Evolutionary conservation across 1,140 invertebrate genomes (phyloP).

Genomic region (Mizuhopecten yessoensis): DNA sequence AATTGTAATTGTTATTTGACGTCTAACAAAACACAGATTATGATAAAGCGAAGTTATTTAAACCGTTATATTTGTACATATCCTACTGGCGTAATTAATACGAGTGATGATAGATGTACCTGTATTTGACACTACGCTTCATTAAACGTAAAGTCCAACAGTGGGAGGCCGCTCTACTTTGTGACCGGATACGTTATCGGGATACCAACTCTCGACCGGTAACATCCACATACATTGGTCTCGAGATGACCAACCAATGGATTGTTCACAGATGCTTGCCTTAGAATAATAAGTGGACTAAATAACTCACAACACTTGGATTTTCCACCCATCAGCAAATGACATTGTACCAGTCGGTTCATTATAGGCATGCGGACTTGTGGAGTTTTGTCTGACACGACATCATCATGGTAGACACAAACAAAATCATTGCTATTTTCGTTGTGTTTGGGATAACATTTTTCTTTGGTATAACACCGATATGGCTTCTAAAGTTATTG

Average conservation of each 20-base stretch:
- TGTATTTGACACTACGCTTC: not conserved
- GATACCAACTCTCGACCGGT: not conserved
- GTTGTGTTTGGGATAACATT: conserved; percentile 62
- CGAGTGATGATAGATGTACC: too few species aligned
- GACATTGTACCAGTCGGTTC: not conserved
- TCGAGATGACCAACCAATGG: not conserved
- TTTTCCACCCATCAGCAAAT: not conserved
- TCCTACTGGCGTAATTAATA: too few species aligned
- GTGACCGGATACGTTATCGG: not conserved
- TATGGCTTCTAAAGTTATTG: conserved; percentile 54
- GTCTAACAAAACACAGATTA: too few species aligned
- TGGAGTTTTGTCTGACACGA: not conserved
- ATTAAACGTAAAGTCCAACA: not conserved
- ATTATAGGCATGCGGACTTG: not conserved
- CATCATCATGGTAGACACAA: conserved; percentile 12
- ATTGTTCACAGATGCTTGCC: not conserved
- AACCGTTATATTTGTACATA: too few species aligned
- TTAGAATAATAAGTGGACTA: not conserved
- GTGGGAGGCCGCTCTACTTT: not conserved
- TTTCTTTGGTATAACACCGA: conserved; percentile 57
- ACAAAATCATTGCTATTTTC: conserved; percentile 60
- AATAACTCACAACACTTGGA: not conserved
- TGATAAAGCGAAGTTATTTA: too few species aligned
- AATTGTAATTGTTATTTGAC: too few species aligned
- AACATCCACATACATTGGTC: not conserved